Conservation (phyloP, 2,888 invertebrate genomes). For the Drosophila histrio region DNA sequence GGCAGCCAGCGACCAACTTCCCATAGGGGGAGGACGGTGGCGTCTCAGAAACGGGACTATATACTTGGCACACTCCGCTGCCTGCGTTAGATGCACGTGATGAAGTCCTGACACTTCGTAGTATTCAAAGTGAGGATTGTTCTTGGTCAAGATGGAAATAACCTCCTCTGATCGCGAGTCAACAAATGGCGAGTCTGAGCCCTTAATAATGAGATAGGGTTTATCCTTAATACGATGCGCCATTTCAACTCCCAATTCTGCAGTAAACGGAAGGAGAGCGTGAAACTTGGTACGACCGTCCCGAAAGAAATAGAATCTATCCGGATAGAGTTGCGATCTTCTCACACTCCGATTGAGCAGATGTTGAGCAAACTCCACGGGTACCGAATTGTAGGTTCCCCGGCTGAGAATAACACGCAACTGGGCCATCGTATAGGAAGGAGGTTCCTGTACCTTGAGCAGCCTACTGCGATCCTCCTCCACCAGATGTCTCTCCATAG, state of each 20-base stretch:
- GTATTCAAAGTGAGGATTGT: slow-evolving; percentile 86
- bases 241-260: slow-evolving; percentile 85
- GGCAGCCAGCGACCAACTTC: slow-evolving; percentile 36
- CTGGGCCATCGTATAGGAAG: slow-evolving; percentile 87
- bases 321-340: slow-evolving; percentile 85
- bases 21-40: slow-evolving; percentile 45
- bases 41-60: slow-evolving; percentile 63
- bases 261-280: slow-evolving; percentile 22
- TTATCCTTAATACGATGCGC: slow-evolving; percentile 84
- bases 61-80: slow-evolving; percentile 86
- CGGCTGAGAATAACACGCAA: slow-evolving; percentile 85
- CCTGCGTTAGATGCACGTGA: slow-evolving; percentile 89
- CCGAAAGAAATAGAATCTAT: slow-evolving; percentile 85
- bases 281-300: slow-evolving; percentile 71
- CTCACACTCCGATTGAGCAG: slow-evolving; percentile 86
- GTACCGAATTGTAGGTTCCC: slow-evolving; percentile 86
- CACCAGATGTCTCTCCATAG: slow-evolving; percentile 83
- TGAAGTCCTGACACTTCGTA: slow-evolving; percentile 88
- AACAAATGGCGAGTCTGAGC: slow-evolving; percentile 85
- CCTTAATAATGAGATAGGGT: slow-evolving; percentile 88
- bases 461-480: slow-evolving; percentile 78
- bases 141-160: slow-evolving; percentile 85
- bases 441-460: slow-evolving; percentile 84
- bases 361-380: slow-evolving; percentile 85
- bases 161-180: slow-evolving; percentile 85